Base-by-base conservation (phyloP, 2,888 invertebrate species). In the Nomada flava region DNA sequence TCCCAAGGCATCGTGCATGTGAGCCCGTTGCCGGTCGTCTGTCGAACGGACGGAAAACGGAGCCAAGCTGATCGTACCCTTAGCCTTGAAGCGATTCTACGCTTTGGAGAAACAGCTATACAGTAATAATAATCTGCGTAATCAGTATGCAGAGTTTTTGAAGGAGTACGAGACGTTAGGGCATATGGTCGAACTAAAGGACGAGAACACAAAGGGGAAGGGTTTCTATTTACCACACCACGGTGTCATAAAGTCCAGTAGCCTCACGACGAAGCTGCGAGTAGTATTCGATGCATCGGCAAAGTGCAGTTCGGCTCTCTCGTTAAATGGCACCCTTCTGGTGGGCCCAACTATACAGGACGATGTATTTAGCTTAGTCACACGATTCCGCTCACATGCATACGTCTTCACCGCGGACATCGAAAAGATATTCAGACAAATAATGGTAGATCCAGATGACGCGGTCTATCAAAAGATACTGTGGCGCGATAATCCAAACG, bases 211-310 rank as follows among this genome's bases (percentile, higher is more conserved):
- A 29, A 7, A 29, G 29, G 29, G 29, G 29, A 10, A 2, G 13
- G 47, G 13, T 47, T 47, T 13, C 47, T 15, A 47, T 15, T 15
- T 47, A 47, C 47, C 47, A 47, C 74, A 60, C 3, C 67, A 74
- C 29, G 18, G 59, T 1, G 74, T 67, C 0, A 15, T 29, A 1
- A 74, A 67, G 15, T 2, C 3, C 0, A 42, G 26, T 11, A 74
- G 74, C 11, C 2, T 36, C 1, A 42, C 59, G 0, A 71, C 71
- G 2, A 71, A 63, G 23, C 11, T 62, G 2, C 52, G 62, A 3
- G 62, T 57, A 26, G 70, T 70, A 29, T 70, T 60, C 18, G 60
- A 70, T n/a, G 70, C 29, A 2, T 60, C 70, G 2, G 62, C 62
- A 1, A n/a, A 36, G 15, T 23, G 53, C 15, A 15, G 20, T 4